These are phyloP conservation scores for Pithys albifrons DNA, from an alignment of 2,113 vertebrate species.

Conservation along the genomic window DNA sequence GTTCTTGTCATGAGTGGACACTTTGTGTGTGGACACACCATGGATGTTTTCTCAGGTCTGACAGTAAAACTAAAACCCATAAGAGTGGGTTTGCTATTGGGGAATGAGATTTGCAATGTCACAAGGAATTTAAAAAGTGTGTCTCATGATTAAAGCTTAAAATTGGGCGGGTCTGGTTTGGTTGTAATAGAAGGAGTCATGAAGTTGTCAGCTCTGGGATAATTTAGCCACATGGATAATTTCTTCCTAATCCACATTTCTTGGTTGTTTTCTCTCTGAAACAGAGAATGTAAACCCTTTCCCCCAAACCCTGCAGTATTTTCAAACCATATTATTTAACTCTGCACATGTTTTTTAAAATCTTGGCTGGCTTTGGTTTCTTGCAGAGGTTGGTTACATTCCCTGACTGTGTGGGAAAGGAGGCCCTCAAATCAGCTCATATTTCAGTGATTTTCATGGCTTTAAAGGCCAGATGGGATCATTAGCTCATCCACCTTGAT, in stretches of 20 bases:
- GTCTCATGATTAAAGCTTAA: neutral
- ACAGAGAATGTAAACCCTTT: neutral
- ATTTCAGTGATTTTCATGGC: neutral
- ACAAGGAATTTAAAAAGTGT: neutral
- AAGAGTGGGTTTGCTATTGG: accelerated
- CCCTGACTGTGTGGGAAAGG: neutral
- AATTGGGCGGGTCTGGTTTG: neutral
- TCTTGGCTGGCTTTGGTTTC: neutral
- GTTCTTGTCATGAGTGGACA: neutral
- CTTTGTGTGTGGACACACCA: neutral
- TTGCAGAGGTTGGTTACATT: neutral
- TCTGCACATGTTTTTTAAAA: neutral
- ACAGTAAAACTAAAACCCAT: neutral
- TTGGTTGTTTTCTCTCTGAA: neutral
- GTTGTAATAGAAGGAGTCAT: neutral
- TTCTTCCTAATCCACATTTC: neutral
- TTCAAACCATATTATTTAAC: neutral
- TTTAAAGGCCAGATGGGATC: neutral
- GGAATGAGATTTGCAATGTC: neutral
- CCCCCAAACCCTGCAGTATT: neutral
- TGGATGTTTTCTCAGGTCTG: neutral
- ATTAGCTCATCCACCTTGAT: neutral
- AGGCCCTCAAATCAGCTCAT: neutral
- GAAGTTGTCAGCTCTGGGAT: neutral
- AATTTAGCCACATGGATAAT: neutral